phyloP scores from a whole-genome alignment of 2,113 vertebrate species.

The Pelvicachromis taeniatus region DNA sequence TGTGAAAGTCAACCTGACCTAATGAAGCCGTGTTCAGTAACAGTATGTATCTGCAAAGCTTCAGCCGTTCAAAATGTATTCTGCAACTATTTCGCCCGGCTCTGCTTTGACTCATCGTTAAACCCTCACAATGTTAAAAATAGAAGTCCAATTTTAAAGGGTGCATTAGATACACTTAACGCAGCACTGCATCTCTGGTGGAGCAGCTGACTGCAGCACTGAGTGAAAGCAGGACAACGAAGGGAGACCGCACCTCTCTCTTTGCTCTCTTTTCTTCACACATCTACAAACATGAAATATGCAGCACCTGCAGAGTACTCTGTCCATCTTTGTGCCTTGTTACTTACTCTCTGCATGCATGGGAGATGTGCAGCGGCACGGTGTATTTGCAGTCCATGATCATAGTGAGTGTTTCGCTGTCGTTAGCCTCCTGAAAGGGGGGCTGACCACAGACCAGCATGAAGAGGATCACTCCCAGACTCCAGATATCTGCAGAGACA shows the following conservation, averaged over 20 bases:
- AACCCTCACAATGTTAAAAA: slow-evolving; percentile 51
- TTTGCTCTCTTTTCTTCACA: slow-evolving; percentile 22
- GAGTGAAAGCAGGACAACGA: slow-evolving; percentile 29
- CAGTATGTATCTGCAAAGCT: neutral
- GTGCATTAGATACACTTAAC: slow-evolving; percentile 62
- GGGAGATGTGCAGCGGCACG: slow-evolving; percentile 87
- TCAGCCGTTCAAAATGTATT: neutral
- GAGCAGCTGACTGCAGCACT: slow-evolving; percentile 45
- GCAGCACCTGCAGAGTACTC: slow-evolving; percentile 60
- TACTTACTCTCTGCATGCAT: slow-evolving; percentile 88
- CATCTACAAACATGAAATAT: slow-evolving; percentile 68
- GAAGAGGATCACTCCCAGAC: slow-evolving; percentile 97
- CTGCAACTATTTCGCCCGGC: neutral
- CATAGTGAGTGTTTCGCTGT: slow-evolving; percentile 98
- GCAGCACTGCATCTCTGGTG: slow-evolving; percentile 21
- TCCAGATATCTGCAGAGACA: slow-evolving; percentile 90
- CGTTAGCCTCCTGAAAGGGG: slow-evolving; percentile 97
- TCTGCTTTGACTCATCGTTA: neutral
- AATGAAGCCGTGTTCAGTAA: neutral
- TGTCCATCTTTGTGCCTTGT: slow-evolving; percentile 22
- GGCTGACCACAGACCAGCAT: slow-evolving; percentile 98
- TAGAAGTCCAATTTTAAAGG: slow-evolving; percentile 44
- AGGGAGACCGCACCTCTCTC: neutral
- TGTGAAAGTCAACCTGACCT: neutral
- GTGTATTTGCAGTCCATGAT: slow-evolving; percentile 99